Conservation (phyloP, 2,888 invertebrate genomes). For the Phorcus lineatus region DNA sequence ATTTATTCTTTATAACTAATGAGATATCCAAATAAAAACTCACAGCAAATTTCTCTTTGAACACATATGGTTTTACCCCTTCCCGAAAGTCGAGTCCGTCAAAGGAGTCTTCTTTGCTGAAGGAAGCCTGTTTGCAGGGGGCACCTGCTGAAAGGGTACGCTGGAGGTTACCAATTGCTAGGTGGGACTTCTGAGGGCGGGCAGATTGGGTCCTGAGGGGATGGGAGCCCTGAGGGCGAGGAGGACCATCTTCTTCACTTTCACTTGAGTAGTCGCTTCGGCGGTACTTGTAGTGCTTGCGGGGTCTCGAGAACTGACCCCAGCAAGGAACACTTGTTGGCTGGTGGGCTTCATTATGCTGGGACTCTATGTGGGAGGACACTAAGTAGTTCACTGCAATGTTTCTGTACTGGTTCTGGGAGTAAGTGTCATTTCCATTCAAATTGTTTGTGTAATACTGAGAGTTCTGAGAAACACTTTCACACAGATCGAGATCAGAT, state of each 20-base stretch:
- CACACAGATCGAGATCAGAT: slow-evolving; percentile 10
- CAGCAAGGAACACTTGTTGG: slow-evolving; percentile 52
- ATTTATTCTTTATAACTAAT: no score
- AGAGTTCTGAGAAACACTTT: neutral
- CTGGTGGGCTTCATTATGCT: slow-evolving; percentile 2
- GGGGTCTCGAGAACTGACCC: slow-evolving; percentile 62
- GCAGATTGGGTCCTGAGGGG: slow-evolving; percentile 19
- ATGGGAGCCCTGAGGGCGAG: slow-evolving; percentile 19
- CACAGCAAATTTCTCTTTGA: slow-evolving; percentile 66
- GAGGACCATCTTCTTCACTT: slow-evolving; percentile 59
- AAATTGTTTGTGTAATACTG: slow-evolving; percentile 35
- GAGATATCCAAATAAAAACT: no score
- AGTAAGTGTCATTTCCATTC: slow-evolving; percentile 27
- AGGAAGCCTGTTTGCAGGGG: neutral
- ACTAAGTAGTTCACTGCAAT: neutral
- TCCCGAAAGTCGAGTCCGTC: slow-evolving; percentile 28
- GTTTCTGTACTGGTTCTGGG: slow-evolving; percentile 17
- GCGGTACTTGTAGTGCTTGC: slow-evolving; percentile 62
- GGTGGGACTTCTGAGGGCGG: slow-evolving; percentile 27
- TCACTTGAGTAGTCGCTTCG: slow-evolving; percentile 69
- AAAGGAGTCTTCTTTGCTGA: neutral
- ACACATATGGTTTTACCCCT: slow-evolving; percentile 61
- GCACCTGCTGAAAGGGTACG: neutral
- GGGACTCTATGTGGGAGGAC: neutral
- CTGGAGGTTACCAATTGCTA: neutral